Percentiles rank a stretch among this genome's conserved stretches.
Evolutionary conservation across 2,888 invertebrate species (phyloP).

Genomic region (Lasioglossum zephyrum): DNA sequence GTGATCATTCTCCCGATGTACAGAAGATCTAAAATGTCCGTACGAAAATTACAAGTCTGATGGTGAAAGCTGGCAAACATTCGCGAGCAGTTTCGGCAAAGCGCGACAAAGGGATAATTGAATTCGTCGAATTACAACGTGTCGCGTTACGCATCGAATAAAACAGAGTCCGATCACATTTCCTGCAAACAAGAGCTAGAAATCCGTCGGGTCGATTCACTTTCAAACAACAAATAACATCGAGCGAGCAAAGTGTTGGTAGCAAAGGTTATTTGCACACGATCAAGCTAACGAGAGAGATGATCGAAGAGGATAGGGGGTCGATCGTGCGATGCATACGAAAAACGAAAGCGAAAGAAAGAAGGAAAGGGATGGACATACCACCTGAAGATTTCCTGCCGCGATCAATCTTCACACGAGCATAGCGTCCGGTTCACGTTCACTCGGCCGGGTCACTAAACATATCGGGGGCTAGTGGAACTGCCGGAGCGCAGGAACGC

Average conservation of each 20-base stretch:
- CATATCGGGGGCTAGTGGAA: constrained; percentile 30
- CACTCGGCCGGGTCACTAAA: constrained; percentile 57
- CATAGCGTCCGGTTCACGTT: constrained; percentile 24
- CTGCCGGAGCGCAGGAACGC: neutral
- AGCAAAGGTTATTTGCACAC: neutral
- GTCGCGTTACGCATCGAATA: neutral
- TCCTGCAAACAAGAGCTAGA: neutral
- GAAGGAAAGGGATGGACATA: constrained; percentile 25
- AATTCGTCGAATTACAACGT: neutral
- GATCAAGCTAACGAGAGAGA: neutral
- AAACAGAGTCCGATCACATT: neutral
- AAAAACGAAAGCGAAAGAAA: neutral
- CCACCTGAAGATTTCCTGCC: constrained; percentile 60
- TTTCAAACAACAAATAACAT: neutral
- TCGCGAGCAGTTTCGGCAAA: neutral
- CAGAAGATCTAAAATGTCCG: neutral
- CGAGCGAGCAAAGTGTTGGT: neutral
- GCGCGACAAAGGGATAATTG: neutral
- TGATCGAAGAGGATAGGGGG: neutral
- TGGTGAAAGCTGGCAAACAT: neutral
- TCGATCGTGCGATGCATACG: neutral
- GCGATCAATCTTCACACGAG: constrained; percentile 30
- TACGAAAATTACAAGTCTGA: neutral
- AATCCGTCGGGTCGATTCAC: neutral
- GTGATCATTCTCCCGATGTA: neutral